Percentiles rank a stretch among this genome's conserved stretches.
phyloP scores from a whole-genome alignment of 2,888 invertebrate genomes.

The Nesidiocoris tenuis region DNA sequence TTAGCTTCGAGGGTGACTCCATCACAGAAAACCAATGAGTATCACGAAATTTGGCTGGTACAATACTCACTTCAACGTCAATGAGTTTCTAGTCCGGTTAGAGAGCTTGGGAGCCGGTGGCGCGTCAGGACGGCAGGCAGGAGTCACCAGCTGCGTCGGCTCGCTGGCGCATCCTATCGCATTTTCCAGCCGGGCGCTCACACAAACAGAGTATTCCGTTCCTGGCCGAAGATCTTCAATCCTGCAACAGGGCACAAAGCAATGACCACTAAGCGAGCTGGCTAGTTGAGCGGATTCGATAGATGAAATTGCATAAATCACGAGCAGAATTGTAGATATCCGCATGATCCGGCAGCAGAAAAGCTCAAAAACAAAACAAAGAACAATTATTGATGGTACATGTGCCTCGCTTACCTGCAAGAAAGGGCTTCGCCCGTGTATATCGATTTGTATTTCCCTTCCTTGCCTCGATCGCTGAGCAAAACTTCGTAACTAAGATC shows the following conservation, averaged over 20 bases:
- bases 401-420: constrained; percentile 63
- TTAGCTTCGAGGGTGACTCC: no score
- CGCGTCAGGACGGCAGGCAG: constrained; percentile 75
- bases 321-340: no score
- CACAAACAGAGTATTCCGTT: constrained; percentile 80
- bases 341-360: no score
- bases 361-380: no score
- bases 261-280: no score
- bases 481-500: constrained; percentile 79
- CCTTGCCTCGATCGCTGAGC: constrained; percentile 73
- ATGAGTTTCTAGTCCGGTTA: constrained; percentile 68
- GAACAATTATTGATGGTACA: no score
- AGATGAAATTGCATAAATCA: no score
- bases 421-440: constrained; percentile 75
- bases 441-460: constrained; percentile 81
- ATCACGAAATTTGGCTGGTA: no score
- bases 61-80: constrained; percentile 54
- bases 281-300: no score
- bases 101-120: constrained; percentile 68
- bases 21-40: no score
- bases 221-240: constrained; percentile 83
- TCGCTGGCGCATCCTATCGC: constrained; percentile 75
- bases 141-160: constrained; percentile 76
- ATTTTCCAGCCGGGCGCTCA: constrained; percentile 74
- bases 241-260: constrained; percentile 51